These are phyloP conservation scores for Drosophila fungiperda DNA, from an alignment of 2,888 invertebrate genomes.

Conservation along the genomic window DNA sequence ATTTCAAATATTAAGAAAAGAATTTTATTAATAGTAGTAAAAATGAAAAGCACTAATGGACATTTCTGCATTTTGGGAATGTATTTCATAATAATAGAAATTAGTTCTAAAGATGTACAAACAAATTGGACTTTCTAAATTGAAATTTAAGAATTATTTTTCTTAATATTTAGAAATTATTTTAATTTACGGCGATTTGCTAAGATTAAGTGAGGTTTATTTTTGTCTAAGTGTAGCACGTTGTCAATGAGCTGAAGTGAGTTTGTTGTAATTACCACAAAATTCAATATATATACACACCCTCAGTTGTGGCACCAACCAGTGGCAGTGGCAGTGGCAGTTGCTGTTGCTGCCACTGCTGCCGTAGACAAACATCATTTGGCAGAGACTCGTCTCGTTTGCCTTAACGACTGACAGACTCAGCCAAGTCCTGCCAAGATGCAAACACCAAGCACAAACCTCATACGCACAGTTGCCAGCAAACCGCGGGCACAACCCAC, in stretches of 20 bases:
- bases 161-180: neutral
- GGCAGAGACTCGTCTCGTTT: conserved; percentile 65
- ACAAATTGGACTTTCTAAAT: neutral
- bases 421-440: conserved; percentile 50
- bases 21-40: too few species aligned
- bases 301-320: conserved; percentile 14
- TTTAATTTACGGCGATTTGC: neutral
- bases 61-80: neutral
- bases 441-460: conserved; percentile 52
- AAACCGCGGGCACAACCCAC: conserved; percentile 14
- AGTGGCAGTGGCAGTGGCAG: conserved; percentile 15
- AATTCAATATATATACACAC: conserved; percentile 72
- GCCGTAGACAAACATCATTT: conserved; percentile 75
- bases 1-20: too few species aligned
- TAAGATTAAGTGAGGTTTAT: neutral
- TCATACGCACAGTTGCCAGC: conserved; percentile 65
- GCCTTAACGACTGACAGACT: conserved; percentile 69
- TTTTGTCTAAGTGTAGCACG: conserved; percentile 1
- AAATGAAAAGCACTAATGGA: too few species aligned
- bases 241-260: conserved; percentile 71
- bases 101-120: neutral
- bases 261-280: conserved; percentile 80
- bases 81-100: neutral
- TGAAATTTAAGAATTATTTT: neutral
- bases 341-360: conserved; percentile 26